A percentile compares a stretch with the other conserved stretches of the same genome.
Evolutionary conservation across 2,797 vertebrate genomes (phyloP).

Genomic region (Telmatherina bonti): DNA sequence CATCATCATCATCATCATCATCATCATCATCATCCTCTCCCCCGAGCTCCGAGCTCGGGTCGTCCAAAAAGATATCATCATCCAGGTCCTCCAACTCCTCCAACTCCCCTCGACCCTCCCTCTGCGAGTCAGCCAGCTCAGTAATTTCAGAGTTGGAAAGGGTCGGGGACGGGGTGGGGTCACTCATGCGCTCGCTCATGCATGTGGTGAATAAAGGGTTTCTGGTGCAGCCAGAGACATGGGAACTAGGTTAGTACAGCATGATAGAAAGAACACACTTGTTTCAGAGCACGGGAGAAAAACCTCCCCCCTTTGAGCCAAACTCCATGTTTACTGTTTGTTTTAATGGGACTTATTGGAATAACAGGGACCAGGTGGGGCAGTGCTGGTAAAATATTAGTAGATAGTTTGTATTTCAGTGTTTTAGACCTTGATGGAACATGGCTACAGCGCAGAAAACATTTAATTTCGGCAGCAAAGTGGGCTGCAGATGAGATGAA

Average conservation of each 20-base stretch:
- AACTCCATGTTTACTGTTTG: slow-evolving; percentile 2
- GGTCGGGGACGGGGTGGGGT: slow-evolving; percentile 98
- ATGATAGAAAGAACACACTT: slow-evolving; percentile 86
- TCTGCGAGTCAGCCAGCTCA: slow-evolving; percentile 94
- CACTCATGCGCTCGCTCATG: slow-evolving; percentile 99
- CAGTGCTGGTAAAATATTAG: not conserved
- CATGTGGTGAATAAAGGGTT: slow-evolving; percentile 99
- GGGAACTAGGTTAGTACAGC: slow-evolving; percentile 94
- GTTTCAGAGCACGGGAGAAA: slow-evolving; percentile 68
- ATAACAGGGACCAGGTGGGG: slow-evolving; percentile 19
- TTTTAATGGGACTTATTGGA: not conserved
- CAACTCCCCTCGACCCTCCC: slow-evolving; percentile 90
- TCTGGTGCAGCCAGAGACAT: slow-evolving; percentile 97
- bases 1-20: slow-evolving; percentile 80
- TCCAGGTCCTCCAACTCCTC: slow-evolving; percentile 86
- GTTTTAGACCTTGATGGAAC: slow-evolving; percentile 6
- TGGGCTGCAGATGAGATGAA: too few relatives aligned
- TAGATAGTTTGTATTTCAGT: not conserved
- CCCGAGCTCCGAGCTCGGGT: slow-evolving; percentile 86
- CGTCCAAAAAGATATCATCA: slow-evolving; percentile 95
- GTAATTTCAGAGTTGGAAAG: slow-evolving; percentile 97
- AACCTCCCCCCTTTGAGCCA: slow-evolving; percentile 21
- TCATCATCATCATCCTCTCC: slow-evolving; percentile 79
- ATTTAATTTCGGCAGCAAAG: too few relatives aligned
- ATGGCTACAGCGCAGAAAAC: not conserved